Evolutionary conservation across 2,888 invertebrate species (phyloP).

Genomic region (Pediacus dermestoides): DNA sequence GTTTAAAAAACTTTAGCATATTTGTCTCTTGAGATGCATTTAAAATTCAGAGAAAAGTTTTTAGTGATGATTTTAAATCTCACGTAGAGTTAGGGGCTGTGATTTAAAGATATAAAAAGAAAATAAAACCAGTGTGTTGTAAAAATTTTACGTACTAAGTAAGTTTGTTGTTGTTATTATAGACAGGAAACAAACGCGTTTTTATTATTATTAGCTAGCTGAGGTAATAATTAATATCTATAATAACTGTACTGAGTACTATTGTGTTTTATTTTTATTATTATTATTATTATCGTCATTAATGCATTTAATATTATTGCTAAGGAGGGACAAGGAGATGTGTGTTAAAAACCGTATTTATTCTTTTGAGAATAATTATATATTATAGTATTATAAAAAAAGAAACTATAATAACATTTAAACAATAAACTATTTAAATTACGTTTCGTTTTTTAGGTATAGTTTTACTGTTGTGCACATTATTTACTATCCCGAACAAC

Average conservation of each 20-base stretch:
- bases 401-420: conserved; percentile 8
- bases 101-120: conserved; percentile 29
- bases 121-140: conserved; percentile 11
- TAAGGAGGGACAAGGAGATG: neutral
- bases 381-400: conserved; percentile 2
- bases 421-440: conserved; percentile 32
- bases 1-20: neutral
- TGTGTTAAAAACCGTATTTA: no score
- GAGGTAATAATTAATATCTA: no score
- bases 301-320: neutral
- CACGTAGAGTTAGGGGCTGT: conserved; percentile 40
- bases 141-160: neutral
- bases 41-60: conserved; percentile 7
- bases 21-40: conserved; percentile 6
- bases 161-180: neutral
- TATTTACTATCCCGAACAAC: conserved; percentile 37
- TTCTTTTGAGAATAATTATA: neutral
- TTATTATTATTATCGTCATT: no score
- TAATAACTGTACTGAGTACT: no score
- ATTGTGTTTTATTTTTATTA: no score
- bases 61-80: conserved; percentile 15
- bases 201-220: no score
- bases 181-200: neutral
- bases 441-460: conserved; percentile 39
- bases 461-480: conserved; percentile 41